Base-by-base conservation (phyloP, 2,888 invertebrate species). In the Drosophila tanythrix region DNA sequence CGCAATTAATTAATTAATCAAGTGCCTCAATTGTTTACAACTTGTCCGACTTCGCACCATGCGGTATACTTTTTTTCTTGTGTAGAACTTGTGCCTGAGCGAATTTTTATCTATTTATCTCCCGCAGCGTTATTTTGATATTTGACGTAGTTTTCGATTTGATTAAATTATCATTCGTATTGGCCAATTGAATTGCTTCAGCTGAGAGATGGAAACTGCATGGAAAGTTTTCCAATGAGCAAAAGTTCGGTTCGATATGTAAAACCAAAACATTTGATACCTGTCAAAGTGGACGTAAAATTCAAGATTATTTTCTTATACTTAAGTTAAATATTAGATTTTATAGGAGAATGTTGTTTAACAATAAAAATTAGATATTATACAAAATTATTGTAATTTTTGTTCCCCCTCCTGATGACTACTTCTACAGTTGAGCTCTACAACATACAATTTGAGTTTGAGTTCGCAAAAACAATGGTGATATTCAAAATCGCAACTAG, bases 71-170 rank as follows among this genome's bases (percentile, higher is more conserved):
- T 52, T 70, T 62, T 73, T 64, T 76, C 65, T 66, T 71, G 77
- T 75, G 64, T 73, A 77, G 31, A 57, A 60, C 66, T 38, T 55
- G 31, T 46, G 52, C n/a, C 40, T 27, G 38, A 56, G 68, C 70
- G 65, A 88, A 86, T 88, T 90, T 89, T 86, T 89, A 89, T 89
- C 89, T 84, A 84, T 88, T 89, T 89, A 84, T 71, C 89, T 83
- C 89, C 86, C 79, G 89, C 89, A 87, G 89, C 51, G 81, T 89
- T 89, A 88, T 90, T 80, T 83, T 76, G 79, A 71, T 81, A 90
- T 84, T 89, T 88, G 82, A 82, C 90, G 84, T 83, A 88, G 89
- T 86, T 90, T 82, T 77, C 73, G 57, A 72, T 62, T 86, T 86
- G 87, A 88, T 90, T 86, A 86, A 87, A 90, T 74, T 88, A 83